Base-by-base conservation (phyloP, 2,888 invertebrate species). In the Caenorhabditis zanzibari region DNA sequence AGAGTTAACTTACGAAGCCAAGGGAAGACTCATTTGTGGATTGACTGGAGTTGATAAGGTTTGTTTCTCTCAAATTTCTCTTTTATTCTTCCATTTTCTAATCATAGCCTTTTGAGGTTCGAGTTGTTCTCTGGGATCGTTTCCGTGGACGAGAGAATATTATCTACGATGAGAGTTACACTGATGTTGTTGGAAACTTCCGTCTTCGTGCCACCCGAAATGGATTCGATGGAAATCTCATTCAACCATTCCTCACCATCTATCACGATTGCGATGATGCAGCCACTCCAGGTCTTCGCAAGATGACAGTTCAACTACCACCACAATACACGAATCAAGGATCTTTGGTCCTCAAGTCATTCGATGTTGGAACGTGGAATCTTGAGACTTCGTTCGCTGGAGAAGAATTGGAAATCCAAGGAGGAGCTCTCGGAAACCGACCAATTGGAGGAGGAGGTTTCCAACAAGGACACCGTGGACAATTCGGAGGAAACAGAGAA, bases 351-450 rank as follows among this genome's bases (percentile, higher is more conserved):
- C 44, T 83, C 24, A 83, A 83, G 59, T 74, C 74, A 6, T 83
- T 80, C 59, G 83, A 83, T 54, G 54, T 83, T 52, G 79, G 83
- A 69, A 83, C 83, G n/a, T 83, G 83, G 83, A 83, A 83, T 71
- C 63, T 83, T 41, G 83, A 83, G 56, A 83, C 83, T 2, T 74
- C 79, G 10, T 83, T 83, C 28, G 79, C 83, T 59, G 83, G 83
- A 35, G 83, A 83, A 44, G 83, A 83, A 58, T 35, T 77, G 16
- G 84, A 81, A 32, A 68, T 82, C 26, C 66, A 61, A 28, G 69
- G 54, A n/a, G 81, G 74, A 28, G 72, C 76, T 32, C 52, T 71
- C 14, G 76, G 75, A 41, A 68, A 61, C 52, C 71, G 74, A 0
- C 75, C 75, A 56, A 54, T 75, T 44, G 81, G 74, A 44, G 76